phyloP scores from a whole-genome alignment of 2,888 invertebrate genomes.

The Byasa hedistus region DNA sequence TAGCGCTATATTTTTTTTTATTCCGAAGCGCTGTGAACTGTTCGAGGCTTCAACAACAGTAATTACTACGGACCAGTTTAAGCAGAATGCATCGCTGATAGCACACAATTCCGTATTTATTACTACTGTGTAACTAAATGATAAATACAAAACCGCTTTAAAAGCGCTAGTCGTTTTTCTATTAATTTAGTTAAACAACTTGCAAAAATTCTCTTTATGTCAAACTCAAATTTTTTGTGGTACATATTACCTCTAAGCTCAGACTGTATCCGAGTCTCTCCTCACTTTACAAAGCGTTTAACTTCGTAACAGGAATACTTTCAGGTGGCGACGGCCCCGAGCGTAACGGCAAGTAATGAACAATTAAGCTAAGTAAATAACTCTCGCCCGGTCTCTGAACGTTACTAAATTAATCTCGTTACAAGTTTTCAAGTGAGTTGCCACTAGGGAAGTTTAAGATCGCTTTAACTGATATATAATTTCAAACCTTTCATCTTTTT shows the following conservation, averaged over 20 bases:
- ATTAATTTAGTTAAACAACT: too few species aligned
- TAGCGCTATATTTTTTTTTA: not conserved
- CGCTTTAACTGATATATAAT: not conserved
- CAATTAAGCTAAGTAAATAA: constrained; percentile 21
- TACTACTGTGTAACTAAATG: not conserved
- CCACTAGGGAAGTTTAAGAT: constrained; percentile 1
- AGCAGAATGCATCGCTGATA: constrained; percentile 8
- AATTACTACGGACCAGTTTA: constrained; percentile 18
- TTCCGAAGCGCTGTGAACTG: not conserved
- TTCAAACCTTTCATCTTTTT: too few species aligned
- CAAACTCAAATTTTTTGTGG: too few species aligned
- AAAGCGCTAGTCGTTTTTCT: too few species aligned
- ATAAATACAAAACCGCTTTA: too few species aligned
- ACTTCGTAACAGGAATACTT: constrained; percentile 9
- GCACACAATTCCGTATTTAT: constrained; percentile 12
- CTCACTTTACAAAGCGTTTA: not conserved
- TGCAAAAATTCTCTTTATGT: too few species aligned
- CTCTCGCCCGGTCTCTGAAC: constrained; percentile 4
- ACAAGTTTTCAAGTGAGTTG: constrained; percentile 9
- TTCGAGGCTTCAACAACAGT: constrained; percentile 14
- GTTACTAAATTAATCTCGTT: constrained; percentile 8
- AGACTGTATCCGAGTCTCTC: not conserved
- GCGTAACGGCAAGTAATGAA: constrained; percentile 10
- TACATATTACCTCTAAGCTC: too few species aligned
- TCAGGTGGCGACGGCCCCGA: not conserved